Percentiles rank a stretch among this genome's conserved stretches.
These are phyloP conservation scores for Pinna nobilis DNA, from an alignment of 1,140 invertebrate species.

Conservation along the genomic window DNA sequence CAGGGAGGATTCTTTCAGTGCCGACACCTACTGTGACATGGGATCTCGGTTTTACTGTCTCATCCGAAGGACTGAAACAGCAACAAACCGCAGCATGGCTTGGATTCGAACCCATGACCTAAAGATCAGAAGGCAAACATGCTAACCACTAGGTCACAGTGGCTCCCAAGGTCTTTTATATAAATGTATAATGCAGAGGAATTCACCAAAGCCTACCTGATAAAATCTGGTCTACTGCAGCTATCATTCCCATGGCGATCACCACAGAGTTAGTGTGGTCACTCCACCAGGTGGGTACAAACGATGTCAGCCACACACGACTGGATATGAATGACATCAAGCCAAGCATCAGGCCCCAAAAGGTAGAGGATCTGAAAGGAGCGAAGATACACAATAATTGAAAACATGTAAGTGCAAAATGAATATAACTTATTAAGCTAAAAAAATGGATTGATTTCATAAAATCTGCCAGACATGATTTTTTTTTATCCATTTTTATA, in stretches of 20 bases:
- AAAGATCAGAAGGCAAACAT: too few species aligned
- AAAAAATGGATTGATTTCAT: not conserved
- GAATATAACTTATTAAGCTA: too few species aligned
- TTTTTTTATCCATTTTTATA: not conserved
- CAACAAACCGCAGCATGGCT: too few species aligned
- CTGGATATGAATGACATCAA: conserved; percentile 61
- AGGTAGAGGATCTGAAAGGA: conserved; percentile 59
- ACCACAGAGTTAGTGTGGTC: conserved; percentile 60
- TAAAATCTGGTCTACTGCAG: conserved; percentile 64
- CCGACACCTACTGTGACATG: too few species aligned
- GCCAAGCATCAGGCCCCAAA: conserved; percentile 71
- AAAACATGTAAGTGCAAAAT: too few species aligned
- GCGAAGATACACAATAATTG: not conserved
- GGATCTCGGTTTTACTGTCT: too few species aligned
- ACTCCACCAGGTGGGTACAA: conserved; percentile 73
- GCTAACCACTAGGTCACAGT: too few species aligned
- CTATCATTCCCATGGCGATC: conserved; percentile 63
- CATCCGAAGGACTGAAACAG: too few species aligned
- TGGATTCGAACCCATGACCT: too few species aligned
- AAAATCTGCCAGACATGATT: not conserved
- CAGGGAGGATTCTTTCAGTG: too few species aligned
- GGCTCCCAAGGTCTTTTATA: too few species aligned
- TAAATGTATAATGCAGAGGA: not conserved
- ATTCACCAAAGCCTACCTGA: conserved; percentile 56
- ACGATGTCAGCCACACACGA: conserved; percentile 69